A percentile compares a stretch with the other conserved stretches of the same genome.
phyloP scores from a whole-genome alignment of 2,888 invertebrate genomes.

The Ornithoptera priamus region DNA sequence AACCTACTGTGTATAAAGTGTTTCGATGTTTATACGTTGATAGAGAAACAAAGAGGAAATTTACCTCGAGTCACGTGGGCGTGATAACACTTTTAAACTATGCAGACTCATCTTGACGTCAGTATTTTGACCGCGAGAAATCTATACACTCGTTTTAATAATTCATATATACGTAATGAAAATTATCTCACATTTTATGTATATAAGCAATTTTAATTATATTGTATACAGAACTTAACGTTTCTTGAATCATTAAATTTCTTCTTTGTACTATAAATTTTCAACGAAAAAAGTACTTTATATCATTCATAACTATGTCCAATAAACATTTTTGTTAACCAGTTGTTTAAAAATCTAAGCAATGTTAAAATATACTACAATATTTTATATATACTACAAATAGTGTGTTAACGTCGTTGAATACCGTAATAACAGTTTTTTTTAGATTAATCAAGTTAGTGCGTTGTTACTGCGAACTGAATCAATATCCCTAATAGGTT shows the following conservation, averaged over 20 bases:
- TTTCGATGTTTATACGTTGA: constrained; percentile 70
- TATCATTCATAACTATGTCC: no score
- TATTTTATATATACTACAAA: no score
- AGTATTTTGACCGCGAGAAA: constrained; percentile 34
- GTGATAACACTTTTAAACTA: constrained; percentile 43
- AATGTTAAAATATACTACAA: no score
- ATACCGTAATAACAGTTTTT: constrained; percentile 23
- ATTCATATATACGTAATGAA: constrained; percentile 1
- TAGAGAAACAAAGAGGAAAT: constrained; percentile 72
- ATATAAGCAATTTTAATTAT: background rate
- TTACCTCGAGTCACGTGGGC: constrained; percentile 65
- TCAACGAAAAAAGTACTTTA: no score
- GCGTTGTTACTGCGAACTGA: constrained; percentile 23
- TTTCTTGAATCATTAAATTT: background rate
- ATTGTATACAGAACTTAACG: no score
- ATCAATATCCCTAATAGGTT: constrained; percentile 31
- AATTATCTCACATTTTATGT: background rate
- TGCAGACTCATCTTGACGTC: constrained; percentile 16
- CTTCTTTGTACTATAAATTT: no score
- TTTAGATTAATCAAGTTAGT: constrained; percentile 29
- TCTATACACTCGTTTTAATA: constrained; percentile 23
- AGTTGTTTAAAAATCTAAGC: background rate
- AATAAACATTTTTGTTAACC: no score
- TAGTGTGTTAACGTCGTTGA: constrained; percentile 5
- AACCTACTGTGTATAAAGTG: constrained; percentile 74